Evolutionary conservation across 2,113 vertebrate species (phyloP).

Genomic region (Pseudorasbora parva): DNA sequence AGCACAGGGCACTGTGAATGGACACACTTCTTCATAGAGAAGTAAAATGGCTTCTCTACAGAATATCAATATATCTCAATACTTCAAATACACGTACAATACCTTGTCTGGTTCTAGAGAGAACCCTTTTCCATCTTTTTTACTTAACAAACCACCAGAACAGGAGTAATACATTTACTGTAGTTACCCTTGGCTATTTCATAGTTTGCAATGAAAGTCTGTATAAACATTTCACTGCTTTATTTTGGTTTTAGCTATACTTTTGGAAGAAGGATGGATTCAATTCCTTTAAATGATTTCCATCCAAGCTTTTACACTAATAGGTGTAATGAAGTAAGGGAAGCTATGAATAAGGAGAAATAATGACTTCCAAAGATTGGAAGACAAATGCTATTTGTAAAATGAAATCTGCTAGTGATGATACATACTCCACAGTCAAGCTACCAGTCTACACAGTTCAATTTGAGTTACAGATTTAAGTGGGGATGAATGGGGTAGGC

Average conservation of each 20-base stretch:
- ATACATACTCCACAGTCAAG: slow-evolving; percentile 9
- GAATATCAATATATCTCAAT: slow-evolving; percentile 49
- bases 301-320: not conserved
- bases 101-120: not conserved
- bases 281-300: not conserved
- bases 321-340: not conserved
- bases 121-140: not conserved
- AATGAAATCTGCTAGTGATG: not conserved
- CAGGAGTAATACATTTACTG: slow-evolving; percentile 38
- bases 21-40: slow-evolving; percentile 45
- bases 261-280: not conserved
- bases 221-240: not conserved
- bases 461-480: not conserved
- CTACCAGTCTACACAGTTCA: not conserved
- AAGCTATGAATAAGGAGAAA: not conserved
- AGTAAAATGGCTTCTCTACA: slow-evolving; percentile 46
- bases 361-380: not conserved
- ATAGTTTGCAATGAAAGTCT: not conserved
- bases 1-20: slow-evolving; percentile 3
- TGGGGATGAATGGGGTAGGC: slow-evolving; percentile 7
- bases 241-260: not conserved
- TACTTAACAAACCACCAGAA: slow-evolving; percentile 22
- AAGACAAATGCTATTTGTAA: not conserved
- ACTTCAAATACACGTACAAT: not conserved
- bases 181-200: slow-evolving; percentile 13